phyloP scores from a whole-genome alignment of 2,888 invertebrate genomes.

The Diplazon laetatorius region DNA sequence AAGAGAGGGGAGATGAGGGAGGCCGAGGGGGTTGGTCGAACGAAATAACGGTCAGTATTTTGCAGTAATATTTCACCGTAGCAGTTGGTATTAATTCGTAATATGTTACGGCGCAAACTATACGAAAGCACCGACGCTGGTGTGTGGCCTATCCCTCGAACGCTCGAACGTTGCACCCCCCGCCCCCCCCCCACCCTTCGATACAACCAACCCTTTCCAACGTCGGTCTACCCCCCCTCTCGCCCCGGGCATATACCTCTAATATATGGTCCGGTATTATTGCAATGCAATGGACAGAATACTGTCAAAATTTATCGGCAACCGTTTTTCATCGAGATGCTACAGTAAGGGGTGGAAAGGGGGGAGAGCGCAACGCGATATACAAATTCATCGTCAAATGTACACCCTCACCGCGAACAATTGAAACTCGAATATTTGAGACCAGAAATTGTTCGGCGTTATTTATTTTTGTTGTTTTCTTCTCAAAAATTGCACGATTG shows the following conservation, averaged over 20 bases:
- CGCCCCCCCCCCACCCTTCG: slow-evolving; percentile 43
- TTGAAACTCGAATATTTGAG: slow-evolving; percentile 78
- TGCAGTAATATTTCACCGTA: slow-evolving; percentile 83
- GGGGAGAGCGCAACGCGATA: slow-evolving; percentile 6
- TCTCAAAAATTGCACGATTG: neutral
- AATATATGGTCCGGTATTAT: slow-evolving; percentile 83
- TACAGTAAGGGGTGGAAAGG: neutral
- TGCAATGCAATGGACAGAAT: slow-evolving; percentile 83
- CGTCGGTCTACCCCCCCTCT: slow-evolving; percentile 41
- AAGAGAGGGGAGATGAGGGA: slow-evolving; percentile 18
- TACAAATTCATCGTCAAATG: slow-evolving; percentile 79
- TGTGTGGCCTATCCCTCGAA: slow-evolving; percentile 52
- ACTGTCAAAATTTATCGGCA: slow-evolving; percentile 83
- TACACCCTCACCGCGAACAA: slow-evolving; percentile 76
- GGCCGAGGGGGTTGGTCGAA: slow-evolving; percentile 65
- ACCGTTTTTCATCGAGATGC: slow-evolving; percentile 79
- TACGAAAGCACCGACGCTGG: slow-evolving; percentile 73
- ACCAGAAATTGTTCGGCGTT: slow-evolving; percentile 25
- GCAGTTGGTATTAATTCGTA: slow-evolving; percentile 83
- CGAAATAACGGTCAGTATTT: slow-evolving; percentile 82
- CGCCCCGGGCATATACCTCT: slow-evolving; percentile 74
- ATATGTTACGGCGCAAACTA: slow-evolving; percentile 82
- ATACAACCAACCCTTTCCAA: slow-evolving; percentile 62
- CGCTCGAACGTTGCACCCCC: slow-evolving; percentile 40
- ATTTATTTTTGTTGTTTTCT: slow-evolving; percentile 17